These are phyloP conservation scores for Leptoclinus maculatus DNA, from an alignment of 2,797 vertebrate species.

Conservation along the genomic window DNA sequence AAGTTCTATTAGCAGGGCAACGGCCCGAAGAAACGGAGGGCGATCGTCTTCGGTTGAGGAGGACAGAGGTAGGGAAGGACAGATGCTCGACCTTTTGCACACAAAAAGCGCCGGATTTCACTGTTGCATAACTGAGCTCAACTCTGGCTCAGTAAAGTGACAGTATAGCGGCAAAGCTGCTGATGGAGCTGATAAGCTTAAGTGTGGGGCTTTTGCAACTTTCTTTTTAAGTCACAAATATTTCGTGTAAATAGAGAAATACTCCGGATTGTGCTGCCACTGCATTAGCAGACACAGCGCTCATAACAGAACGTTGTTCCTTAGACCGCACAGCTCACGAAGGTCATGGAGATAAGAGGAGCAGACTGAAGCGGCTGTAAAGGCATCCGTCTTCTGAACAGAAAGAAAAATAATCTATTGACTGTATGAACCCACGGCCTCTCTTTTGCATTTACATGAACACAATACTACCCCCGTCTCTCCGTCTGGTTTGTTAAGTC, in stretches of 20 bases:
- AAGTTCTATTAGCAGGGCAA: conserved; percentile 50
- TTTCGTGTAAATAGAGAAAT: neutral
- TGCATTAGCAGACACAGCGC: neutral
- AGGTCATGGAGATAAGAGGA: neutral
- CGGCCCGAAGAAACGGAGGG: conserved; percentile 15
- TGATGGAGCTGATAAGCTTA: no score
- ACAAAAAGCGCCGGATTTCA: conserved; percentile 3
- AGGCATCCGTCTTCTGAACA: neutral
- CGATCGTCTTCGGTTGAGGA: conserved; percentile 14
- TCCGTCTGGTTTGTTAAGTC: neutral
- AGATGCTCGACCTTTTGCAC: conserved; percentile 10
- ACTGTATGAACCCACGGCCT: neutral
- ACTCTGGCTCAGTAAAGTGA: no score
- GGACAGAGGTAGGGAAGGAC: neutral
- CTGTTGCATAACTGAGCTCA: conserved; percentile 1
- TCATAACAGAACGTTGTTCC: neutral
- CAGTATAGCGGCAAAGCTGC: no score
- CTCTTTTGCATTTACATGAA: neutral
- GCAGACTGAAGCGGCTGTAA: neutral
- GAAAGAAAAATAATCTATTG: neutral
- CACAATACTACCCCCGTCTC: neutral
- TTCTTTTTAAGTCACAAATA: neutral
- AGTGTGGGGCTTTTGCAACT: neutral
- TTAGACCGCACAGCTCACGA: neutral
- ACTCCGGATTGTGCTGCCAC: neutral